Percentiles rank a stretch among this genome's conserved stretches.
phyloP scores from a whole-genome alignment of 1,140 invertebrate species.

The Choristoneura fumiferana region DNA sequence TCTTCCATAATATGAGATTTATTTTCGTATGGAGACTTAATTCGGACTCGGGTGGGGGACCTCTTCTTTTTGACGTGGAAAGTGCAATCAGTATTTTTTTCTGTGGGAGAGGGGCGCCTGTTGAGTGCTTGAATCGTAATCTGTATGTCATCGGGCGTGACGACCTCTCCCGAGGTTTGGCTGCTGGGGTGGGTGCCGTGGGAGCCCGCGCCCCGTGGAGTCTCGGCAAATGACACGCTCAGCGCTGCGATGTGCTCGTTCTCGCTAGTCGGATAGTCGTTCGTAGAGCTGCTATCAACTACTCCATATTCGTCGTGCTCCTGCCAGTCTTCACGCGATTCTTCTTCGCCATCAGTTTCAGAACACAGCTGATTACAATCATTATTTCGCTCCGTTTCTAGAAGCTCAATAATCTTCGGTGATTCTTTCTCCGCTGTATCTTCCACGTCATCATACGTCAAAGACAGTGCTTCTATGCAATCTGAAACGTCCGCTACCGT shows the following conservation, averaged over 20 bases:
- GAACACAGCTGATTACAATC: background rate
- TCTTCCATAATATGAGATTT: slow-evolving; percentile 57
- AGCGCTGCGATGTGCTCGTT: background rate
- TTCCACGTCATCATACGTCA: background rate
- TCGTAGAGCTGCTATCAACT: background rate
- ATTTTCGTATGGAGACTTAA: slow-evolving; percentile 71
- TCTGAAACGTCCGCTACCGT: too few species aligned
- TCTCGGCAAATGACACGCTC: background rate
- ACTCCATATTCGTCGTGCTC: slow-evolving; percentile 17
- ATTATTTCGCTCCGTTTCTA: background rate
- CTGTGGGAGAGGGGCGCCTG: slow-evolving; percentile 43
- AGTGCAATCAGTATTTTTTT: slow-evolving; percentile 47
- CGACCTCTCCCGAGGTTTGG: background rate
- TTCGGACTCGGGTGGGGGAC: slow-evolving; percentile 47
- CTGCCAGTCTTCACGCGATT: background rate
- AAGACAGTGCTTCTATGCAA: background rate
- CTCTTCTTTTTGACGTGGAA: slow-evolving; percentile 33
- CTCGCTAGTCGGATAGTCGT: background rate
- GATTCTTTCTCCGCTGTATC: too few species aligned
- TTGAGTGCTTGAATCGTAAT: slow-evolving; percentile 46
- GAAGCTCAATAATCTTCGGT: background rate
- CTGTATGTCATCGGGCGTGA: slow-evolving; percentile 38
- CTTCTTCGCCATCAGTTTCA: slow-evolving; percentile 26
- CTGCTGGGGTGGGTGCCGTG: too few species aligned
- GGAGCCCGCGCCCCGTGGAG: too few species aligned